Percentiles rank a stretch among this genome's conserved stretches.
phyloP scores from a whole-genome alignment of 1,140 invertebrate species.

The Aphidius gifuensis region DNA sequence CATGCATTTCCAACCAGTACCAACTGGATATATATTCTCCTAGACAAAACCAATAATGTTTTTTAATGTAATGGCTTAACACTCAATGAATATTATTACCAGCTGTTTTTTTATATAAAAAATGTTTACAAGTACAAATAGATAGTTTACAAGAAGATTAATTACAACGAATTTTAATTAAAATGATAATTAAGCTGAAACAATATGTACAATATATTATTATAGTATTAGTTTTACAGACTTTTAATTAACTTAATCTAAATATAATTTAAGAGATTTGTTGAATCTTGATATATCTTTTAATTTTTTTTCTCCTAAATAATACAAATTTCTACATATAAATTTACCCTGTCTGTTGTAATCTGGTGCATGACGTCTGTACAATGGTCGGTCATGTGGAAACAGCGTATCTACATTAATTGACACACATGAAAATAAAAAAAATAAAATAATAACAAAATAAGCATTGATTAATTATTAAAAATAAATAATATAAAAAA shows the following conservation, averaged over 20 bases:
- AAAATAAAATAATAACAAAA: constrained; percentile 27
- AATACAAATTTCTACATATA: constrained; percentile 16
- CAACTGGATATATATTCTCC: background rate
- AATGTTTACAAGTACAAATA: background rate
- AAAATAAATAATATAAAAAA: constrained; percentile 2
- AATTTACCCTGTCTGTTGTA: constrained; percentile 61
- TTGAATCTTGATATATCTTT: no score
- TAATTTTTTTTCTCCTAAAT: background rate
- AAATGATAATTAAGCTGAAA: no score
- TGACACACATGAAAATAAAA: constrained; percentile 34
- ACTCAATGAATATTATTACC: no score
- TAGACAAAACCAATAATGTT: background rate
- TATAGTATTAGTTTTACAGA: background rate
- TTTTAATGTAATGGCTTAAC: no score
- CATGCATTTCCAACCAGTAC: constrained; percentile 13
- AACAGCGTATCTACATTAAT: constrained; percentile 57
- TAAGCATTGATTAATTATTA: constrained; percentile 1
- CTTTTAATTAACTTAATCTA: no score
- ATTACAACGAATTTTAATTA: no score
- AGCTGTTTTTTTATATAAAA: no score
- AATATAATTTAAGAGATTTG: no score
- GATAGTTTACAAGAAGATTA: constrained; percentile 5
- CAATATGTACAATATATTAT: no score
- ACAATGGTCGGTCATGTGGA: constrained; percentile 53
- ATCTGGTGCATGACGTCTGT: constrained; percentile 53